phyloP scores from a whole-genome alignment of 2,797 vertebrate species.

The Onychomys arenicola region DNA sequence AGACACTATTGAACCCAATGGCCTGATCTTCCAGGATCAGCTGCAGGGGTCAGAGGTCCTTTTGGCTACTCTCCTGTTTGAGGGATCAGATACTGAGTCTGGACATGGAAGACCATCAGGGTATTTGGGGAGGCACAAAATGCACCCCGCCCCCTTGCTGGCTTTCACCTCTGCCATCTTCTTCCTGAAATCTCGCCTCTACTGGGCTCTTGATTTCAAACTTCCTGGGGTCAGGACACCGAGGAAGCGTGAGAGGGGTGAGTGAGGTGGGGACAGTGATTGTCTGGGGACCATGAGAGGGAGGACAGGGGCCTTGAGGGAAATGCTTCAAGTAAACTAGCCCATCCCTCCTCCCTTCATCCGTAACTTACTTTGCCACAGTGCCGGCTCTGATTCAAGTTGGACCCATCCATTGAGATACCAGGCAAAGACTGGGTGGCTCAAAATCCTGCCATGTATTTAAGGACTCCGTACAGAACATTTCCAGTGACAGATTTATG shows the following conservation, averaged over 20 bases:
- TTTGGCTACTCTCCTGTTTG: not conserved
- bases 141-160: rapidly evolving
- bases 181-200: not conserved
- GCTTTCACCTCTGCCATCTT: not conserved
- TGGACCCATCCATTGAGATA: rapidly evolving
- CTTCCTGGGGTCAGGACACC: not conserved
- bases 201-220: not conserved
- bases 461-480: not conserved
- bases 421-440: not conserved
- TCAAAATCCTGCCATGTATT: not conserved
- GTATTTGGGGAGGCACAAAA: not conserved
- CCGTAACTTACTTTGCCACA: not conserved
- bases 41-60: not conserved
- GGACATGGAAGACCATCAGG: not conserved
- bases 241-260: not conserved
- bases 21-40: not conserved
- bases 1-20: rapidly evolving
- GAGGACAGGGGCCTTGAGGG: rapidly evolving
- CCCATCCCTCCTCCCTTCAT: not conserved
- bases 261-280: not conserved
- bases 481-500: not conserved
- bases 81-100: not conserved
- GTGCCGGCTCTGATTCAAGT: not conserved
- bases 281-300: not conserved
- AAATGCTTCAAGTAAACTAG: not conserved